Base-by-base conservation (phyloP, 2,888 invertebrate genomes). In the Seira ritae region DNA sequence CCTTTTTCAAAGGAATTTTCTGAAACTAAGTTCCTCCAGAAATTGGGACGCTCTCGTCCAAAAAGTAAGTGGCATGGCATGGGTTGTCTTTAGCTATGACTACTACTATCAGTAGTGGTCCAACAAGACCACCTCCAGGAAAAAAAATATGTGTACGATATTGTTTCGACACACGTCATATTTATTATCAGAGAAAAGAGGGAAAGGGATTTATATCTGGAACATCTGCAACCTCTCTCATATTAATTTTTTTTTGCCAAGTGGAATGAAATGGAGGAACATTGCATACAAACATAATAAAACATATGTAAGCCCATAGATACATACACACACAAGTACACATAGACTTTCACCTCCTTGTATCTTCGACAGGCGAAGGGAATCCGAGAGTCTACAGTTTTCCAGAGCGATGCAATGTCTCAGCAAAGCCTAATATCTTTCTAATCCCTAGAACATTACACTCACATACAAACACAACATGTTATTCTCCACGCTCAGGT, bases 201-300 rank as follows among this genome's bases (percentile, higher is more conserved):
- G 12, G 55, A 17, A 55, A 69, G 37, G 60, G 70, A 77, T 77
- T 77, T 69, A 69, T 77, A 69, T 70, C 60, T n/a, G 17, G 8
- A 77, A 62, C 77, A 77, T 77, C 77, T 77, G 77, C 55, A 77
- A 31, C 70, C 31, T 77, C 77, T 69, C 77, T 55, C 75, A 66
- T 66, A 62, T 24, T 72, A 71, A 23, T 71, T n/a, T 70, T 37
- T 68, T 46, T 69, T 17, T 67, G 22, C 15, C 19, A 19, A 19
- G 46, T 46, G 4, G 37, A 42, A 20, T 46, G 55, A 17, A 55
- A 55, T 8, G 31, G 31, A 31, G 55, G 55, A 55, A 55, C 31
- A 31, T 31, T 31, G 31, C 31, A 31, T 31, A 31, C 31, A 31
- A n/a, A n/a, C n/a, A n/a, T n/a, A n/a, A 31, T 31, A 8, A 31